Base-by-base conservation (phyloP, 2,888 invertebrate species). In the Agonopterix alstromeriana region DNA sequence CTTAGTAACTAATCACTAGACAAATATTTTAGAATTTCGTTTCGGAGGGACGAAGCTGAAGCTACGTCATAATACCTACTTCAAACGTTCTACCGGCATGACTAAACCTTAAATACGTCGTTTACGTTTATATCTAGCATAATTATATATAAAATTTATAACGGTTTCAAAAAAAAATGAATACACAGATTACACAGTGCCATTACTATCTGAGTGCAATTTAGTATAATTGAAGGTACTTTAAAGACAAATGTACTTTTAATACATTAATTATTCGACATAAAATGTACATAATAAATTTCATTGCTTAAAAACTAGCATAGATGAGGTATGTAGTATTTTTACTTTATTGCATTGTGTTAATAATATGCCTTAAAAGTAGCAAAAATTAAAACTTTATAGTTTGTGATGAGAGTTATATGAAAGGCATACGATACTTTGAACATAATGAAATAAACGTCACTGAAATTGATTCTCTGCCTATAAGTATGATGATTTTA, bases 21-120 rank as follows among this genome's bases (percentile, higher is more conserved):
- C 69, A 73, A 65, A 66, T 73, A 81, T 70, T 86, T 87, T 87
- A 85, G 85, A 87, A 86, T 87, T 82, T 87, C 82, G 83, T 87
- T 86, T 82, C 82, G 71, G 74, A 76, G 64, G 74, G 71, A 77
- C 75, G 60, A 65, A 67, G 68, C 70, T 55, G 55, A 59, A 55
- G 62, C 64, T 60, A 63, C 68, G 64, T 63, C 69, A 53, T 70
- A 53, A 36, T 43, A 56, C 53, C 66, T 76, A 66, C 56, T 61
- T 62, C 55, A 63, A 66, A 66, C 62, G 53, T 56, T 58, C 69
- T 71, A 67, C 65, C 68, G 66, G 71, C 67, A 52, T 53, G 58
- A 52, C 60, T 71, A 69, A 54, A 49, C 48, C 53, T 67, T 66
- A 61, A 27, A 27, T 27, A 27, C 27, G 7, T 5, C 3, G 50